These are phyloP conservation scores for Pelusios castaneus DNA, from an alignment of 2,113 vertebrate genomes.

Conservation along the genomic window DNA sequence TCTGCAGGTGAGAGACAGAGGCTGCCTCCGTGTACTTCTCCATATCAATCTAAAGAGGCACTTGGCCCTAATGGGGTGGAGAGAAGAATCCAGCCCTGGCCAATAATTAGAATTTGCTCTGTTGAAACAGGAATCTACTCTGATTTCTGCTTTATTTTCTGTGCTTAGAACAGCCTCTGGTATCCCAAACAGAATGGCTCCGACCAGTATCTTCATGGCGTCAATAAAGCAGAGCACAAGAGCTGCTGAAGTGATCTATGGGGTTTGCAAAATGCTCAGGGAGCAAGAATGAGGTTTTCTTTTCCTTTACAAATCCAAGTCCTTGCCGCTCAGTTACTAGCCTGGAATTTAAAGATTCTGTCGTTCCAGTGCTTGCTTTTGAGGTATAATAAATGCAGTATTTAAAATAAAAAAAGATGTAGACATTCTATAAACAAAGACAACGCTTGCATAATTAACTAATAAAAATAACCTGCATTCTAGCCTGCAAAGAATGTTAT, in stretches of 20 bases:
- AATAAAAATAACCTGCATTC: conserved; percentile 74
- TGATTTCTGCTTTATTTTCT: neutral
- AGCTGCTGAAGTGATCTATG: neutral
- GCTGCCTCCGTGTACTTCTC: neutral
- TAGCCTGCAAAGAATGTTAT: conserved; percentile 68
- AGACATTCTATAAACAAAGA: conserved; percentile 67
- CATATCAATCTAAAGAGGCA: neutral
- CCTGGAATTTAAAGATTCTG: neutral
- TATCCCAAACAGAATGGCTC: fast-evolving
- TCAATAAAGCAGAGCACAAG: neutral
- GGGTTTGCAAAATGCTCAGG: fast-evolving
- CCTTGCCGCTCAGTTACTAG: neutral
- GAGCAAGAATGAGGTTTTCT: neutral
- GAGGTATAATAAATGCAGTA: conserved; percentile 41
- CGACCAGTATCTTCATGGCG: neutral
- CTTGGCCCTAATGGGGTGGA: neutral
- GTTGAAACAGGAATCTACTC: neutral
- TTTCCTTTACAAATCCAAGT: neutral
- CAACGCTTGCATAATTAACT: conserved; percentile 70
- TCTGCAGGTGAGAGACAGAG: neutral
- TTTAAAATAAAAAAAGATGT: conserved; percentile 56
- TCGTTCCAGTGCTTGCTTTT: neutral
- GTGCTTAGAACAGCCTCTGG: neutral
- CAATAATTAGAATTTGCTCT: neutral
- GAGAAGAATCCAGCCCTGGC: neutral